Evolutionary conservation across 1,140 invertebrate species (phyloP).

Genomic region (Leptinotarsa texana): DNA sequence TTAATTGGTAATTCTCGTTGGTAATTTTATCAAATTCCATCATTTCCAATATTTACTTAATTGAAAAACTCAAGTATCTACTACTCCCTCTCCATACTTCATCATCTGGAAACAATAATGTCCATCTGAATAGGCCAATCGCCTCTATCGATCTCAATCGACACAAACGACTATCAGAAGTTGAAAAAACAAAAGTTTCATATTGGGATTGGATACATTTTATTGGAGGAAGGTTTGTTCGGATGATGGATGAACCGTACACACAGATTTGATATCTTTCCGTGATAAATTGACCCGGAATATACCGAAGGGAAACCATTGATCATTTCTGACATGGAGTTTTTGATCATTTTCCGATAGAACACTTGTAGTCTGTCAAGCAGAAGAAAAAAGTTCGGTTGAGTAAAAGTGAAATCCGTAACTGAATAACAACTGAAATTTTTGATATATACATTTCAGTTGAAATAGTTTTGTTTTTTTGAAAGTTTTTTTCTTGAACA

Average conservation of each 20-base stretch:
- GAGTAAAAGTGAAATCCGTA: not conserved
- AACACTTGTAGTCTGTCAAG: not conserved
- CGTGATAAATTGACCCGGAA: not conserved
- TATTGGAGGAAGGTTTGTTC: not conserved
- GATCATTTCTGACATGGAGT: slow-evolving; percentile 3
- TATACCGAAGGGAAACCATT: slow-evolving; percentile 6
- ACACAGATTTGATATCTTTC: not conserved
- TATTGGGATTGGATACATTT: slow-evolving; percentile 3
- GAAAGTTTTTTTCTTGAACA: too few species aligned
- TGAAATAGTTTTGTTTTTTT: too few species aligned
- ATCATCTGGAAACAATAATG: not conserved
- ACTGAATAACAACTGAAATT: too few species aligned
- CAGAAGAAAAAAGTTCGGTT: not conserved
- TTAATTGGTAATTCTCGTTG: too few species aligned
- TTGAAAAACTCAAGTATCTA: too few species aligned
- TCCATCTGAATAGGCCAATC: not conserved
- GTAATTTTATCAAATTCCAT: too few species aligned
- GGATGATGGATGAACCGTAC: not conserved
- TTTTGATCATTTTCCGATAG: not conserved
- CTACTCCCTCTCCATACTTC: too few species aligned
- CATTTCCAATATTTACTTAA: too few species aligned
- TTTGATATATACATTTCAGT: too few species aligned
- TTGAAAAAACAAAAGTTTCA: not conserved
- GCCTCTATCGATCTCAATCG: not conserved
- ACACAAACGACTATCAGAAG: not conserved